Conservation (phyloP, 1,140 invertebrate genomes). For the Eriosoma lanigerum region DNA sequence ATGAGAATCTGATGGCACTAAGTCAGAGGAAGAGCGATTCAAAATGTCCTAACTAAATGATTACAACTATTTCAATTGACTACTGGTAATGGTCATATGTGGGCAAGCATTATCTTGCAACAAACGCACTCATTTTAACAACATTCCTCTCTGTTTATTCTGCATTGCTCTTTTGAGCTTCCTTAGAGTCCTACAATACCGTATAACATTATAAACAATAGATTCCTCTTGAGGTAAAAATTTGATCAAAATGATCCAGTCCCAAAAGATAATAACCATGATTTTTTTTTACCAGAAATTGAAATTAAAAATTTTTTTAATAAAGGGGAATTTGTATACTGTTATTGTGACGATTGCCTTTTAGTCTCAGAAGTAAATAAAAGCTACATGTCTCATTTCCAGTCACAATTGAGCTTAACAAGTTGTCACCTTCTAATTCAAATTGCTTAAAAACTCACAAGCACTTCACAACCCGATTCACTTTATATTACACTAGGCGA, state of each 20-base stretch:
- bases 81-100: slow-evolving; percentile 3
- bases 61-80: background rate
- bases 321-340: background rate
- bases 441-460: background rate
- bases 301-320: background rate
- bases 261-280: background rate
- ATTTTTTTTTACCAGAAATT: background rate
- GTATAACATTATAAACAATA: background rate
- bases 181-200: background rate
- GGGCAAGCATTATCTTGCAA: slow-evolving; percentile 46
- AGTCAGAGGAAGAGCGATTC: slow-evolving; percentile 40
- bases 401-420: background rate
- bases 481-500: background rate
- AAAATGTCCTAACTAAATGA: slow-evolving; percentile 29
- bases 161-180: background rate
- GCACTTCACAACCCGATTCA: background rate
- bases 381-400: background rate
- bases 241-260: background rate
- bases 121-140: background rate
- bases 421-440: background rate
- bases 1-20: slow-evolving; percentile 54
- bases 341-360: background rate
- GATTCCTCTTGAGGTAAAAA: background rate
- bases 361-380: background rate
- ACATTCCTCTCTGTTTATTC: background rate